Evolutionary conservation across 1,140 invertebrate species (phyloP).

Genomic region (Sminthurides bifidus): DNA sequence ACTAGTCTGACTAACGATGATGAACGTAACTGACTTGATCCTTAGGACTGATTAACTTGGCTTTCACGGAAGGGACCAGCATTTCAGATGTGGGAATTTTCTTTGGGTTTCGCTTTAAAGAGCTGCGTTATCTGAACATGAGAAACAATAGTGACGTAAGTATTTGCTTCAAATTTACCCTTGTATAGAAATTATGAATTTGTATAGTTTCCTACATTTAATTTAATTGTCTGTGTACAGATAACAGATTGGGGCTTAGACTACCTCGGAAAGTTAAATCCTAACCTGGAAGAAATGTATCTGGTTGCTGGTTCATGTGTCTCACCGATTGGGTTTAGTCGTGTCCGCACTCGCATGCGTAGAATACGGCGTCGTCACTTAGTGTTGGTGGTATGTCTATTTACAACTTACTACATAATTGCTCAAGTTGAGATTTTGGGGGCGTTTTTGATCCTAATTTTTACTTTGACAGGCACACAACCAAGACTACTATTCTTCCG

Average conservation of each 20-base stretch:
- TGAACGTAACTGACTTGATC: background rate
- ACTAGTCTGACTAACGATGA: background rate
- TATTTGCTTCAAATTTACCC: background rate
- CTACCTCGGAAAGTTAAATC: slow-evolving; percentile 6
- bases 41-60: slow-evolving; percentile 7
- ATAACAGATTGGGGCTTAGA: slow-evolving; percentile 14
- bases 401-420: background rate
- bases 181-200: background rate
- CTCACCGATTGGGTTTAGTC: background rate
- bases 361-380: slow-evolving; percentile 11
- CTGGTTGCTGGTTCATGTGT: slow-evolving; percentile 10
- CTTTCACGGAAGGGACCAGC: slow-evolving; percentile 7
- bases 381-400: slow-evolving; percentile 10
- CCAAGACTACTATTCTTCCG: slow-evolving; percentile 15
- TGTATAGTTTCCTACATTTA: background rate
- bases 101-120: slow-evolving; percentile 9
- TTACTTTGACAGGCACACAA: background rate
- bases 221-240: background rate
- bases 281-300: slow-evolving; percentile 11
- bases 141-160: slow-evolving; percentile 15
- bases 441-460: background rate
- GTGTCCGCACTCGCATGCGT: background rate
- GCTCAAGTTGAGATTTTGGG: background rate
- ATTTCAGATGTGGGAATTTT: slow-evolving; percentile 13
- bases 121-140: slow-evolving; percentile 11